These are phyloP conservation scores for Lerema accius DNA, from an alignment of 1,140 invertebrate genomes.

Conservation along the genomic window DNA sequence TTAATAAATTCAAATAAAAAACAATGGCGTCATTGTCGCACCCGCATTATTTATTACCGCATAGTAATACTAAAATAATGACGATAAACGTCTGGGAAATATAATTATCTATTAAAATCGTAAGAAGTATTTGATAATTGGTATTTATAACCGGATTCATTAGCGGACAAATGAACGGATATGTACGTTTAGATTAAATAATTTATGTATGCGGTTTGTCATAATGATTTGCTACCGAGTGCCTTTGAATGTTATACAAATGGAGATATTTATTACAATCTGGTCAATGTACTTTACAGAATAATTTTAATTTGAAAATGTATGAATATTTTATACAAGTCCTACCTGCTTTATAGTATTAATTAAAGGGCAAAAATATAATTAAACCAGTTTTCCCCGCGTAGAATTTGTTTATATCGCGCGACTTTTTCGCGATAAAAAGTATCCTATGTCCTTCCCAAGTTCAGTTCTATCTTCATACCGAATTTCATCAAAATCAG, in stretches of 20 bases:
- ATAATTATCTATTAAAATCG: constrained; percentile 8
- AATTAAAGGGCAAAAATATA: no score
- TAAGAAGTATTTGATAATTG: constrained; percentile 18
- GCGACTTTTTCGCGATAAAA: no score
- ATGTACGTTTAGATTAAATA: constrained; percentile 4
- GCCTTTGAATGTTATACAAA: constrained; percentile 18
- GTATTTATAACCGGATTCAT: constrained; percentile 32
- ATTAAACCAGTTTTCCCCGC: no score
- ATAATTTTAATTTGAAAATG: background rate
- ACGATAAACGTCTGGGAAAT: constrained; percentile 12
- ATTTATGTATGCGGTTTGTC: constrained; percentile 21
- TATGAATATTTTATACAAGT: no score
- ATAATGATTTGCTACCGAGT: background rate
- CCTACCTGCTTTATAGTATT: no score
- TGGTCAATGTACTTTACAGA: background rate
- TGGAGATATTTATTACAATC: background rate
- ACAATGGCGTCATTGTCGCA: constrained; percentile 7
- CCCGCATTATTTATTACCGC: background rate
- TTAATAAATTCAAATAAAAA: background rate
- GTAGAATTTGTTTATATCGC: no score
- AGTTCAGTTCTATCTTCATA: no score
- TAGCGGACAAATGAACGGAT: constrained; percentile 32
- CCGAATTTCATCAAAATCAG: no score
- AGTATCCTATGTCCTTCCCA: no score
- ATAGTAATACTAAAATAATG: background rate